Base-by-base conservation (phyloP, 2,888 invertebrate genomes). In the Quadriops clusia region DNA sequence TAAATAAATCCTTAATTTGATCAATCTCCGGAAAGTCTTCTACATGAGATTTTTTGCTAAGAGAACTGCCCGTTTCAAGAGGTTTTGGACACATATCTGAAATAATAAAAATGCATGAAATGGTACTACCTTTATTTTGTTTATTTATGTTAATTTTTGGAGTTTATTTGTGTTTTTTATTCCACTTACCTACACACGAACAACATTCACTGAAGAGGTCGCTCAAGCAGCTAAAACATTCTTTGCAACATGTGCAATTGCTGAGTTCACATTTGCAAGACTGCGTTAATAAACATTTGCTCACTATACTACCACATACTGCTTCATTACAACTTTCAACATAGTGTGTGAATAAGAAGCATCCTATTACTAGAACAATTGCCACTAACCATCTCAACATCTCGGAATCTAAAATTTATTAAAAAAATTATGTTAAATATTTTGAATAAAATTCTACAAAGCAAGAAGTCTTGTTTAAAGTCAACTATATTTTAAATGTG, bases 201-300 rank as follows among this genome's bases (percentile, higher is more conserved):
- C 95, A 95, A 63, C 95, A 95, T 60, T 94, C 91, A 42, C 77
- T 79, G 60, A 89, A 94, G 28, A 91, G 70, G 49, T 81, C 78
- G 43, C 81, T 83, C 34, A 95, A 70, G 54, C 95, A 95, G 51
- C 76, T 81, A 47, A 80, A 82, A 53, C 95, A 95, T 55, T 93
- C 90, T 50, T 83, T 83, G 64, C 91, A 94, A 56, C 93, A 94
- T n/a, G 85, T 80, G 55, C 90, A 90, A 56, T 85, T 86, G 51
- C 77, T 81, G 48, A 89, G 67, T 57, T 94, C 90, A 62, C 95
- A 95, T 60, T 91, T 91, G 65, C 95, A 95, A 28, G 90, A 86
- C 58, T 91, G 87, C 8, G 93, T 93, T 40, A 95, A 66, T 77
- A 94, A 83, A 60, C 95, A 95, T 63, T 94, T 94, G 53, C 90